Percentiles rank a stretch among this genome's conserved stretches.
Conservation (phyloP, 2,888 invertebrate species). For the Junonia oenone region DNA sequence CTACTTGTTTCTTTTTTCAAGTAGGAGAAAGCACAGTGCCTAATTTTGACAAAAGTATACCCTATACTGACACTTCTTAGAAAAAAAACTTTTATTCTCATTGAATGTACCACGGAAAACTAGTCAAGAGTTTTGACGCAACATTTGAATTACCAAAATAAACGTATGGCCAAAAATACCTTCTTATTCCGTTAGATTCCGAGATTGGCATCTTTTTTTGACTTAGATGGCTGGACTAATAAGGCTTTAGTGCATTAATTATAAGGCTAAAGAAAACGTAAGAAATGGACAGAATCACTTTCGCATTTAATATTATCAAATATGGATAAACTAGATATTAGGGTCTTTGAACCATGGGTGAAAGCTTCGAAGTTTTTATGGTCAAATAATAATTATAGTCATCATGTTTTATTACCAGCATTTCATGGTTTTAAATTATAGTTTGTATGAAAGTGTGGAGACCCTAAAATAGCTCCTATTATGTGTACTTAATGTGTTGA, state of each 20-base stretch:
- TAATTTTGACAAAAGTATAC: too few relatives aligned
- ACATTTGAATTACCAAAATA: too few relatives aligned
- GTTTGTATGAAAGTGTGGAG: neutral
- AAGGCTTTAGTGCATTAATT: neutral
- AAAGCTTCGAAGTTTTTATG: constrained; percentile 9
- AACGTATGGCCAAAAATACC: too few relatives aligned
- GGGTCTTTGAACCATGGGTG: constrained; percentile 2
- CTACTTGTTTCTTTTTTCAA: too few relatives aligned
- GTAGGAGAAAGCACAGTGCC: too few relatives aligned
- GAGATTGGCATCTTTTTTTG: too few relatives aligned
- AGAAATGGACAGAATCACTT: neutral
- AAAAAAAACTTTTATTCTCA: too few relatives aligned
- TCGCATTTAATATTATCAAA: neutral
- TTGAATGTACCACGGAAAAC: too few relatives aligned
- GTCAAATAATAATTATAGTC: constrained; percentile 10
- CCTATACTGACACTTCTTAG: too few relatives aligned
- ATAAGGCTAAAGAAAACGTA: neutral
- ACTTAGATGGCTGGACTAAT: neutral
- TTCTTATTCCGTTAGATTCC: too few relatives aligned
- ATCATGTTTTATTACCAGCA: neutral
- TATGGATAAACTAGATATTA: neutral
- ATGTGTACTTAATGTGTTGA: neutral
- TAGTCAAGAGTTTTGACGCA: too few relatives aligned
- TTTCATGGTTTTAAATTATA: constrained; percentile 6
- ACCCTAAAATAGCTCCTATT: neutral